These are phyloP conservation scores for Falco peregrinus DNA, from an alignment of 2,797 vertebrate species.

Conservation along the genomic window DNA sequence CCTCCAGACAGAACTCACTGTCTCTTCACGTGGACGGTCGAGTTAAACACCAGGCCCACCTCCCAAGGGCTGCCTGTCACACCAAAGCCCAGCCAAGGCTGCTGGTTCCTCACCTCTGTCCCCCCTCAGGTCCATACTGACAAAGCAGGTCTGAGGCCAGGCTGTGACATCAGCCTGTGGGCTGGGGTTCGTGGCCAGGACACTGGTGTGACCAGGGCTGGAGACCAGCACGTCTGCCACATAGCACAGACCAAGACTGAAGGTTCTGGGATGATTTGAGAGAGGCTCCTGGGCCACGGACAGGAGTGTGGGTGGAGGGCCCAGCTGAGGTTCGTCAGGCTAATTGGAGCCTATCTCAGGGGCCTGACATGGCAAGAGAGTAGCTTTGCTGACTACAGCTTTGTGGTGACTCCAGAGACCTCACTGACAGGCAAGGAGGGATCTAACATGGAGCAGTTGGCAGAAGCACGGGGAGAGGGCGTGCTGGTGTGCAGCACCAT, in stretches of 20 bases:
- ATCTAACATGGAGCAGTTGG: background rate
- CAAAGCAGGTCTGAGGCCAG: background rate
- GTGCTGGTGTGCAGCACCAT: accelerated
- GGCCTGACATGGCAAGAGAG: background rate
- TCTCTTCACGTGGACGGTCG: background rate
- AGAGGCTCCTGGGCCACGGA: background rate
- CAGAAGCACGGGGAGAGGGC: accelerated
- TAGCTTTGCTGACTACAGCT: background rate
- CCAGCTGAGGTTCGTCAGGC: background rate
- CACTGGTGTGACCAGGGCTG: accelerated
- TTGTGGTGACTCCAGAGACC: background rate
- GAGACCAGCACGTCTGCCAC: accelerated
- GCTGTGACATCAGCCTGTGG: accelerated
- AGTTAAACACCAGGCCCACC: background rate
- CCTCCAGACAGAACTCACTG: background rate
- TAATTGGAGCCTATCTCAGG: background rate
- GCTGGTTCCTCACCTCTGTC: background rate
- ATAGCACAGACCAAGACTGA: background rate
- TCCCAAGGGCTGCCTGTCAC: background rate
- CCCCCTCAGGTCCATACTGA: background rate
- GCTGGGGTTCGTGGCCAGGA: background rate
- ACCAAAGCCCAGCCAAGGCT: background rate
- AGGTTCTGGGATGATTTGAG: too few species aligned
- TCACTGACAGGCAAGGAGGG: background rate
- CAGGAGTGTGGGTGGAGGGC: background rate